Conservation (phyloP, 2,888 invertebrate genomes). For the Parascotia fuliginaria region DNA sequence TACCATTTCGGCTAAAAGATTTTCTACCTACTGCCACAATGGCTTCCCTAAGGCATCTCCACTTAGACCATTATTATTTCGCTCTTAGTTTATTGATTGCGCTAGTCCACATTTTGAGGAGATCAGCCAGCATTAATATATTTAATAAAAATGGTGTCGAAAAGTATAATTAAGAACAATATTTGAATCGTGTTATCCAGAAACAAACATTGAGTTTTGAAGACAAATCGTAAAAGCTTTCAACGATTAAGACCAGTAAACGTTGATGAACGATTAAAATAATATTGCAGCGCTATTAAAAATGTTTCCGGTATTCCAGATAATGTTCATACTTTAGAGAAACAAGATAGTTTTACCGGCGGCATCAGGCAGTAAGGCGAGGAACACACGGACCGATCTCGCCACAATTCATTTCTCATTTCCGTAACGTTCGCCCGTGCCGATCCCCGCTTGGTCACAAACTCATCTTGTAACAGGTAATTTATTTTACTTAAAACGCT, state of each 20-base stretch:
- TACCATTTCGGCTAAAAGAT: too few relatives aligned
- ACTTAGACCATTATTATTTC: too few relatives aligned
- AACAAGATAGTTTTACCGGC: constrained; percentile 43
- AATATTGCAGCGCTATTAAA: constrained; percentile 34
- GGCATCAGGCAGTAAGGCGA: constrained; percentile 34
- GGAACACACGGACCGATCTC: constrained; percentile 48
- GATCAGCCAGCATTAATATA: too few relatives aligned
- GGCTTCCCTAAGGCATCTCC: too few relatives aligned
- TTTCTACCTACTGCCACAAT: too few relatives aligned
- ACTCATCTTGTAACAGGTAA: constrained; percentile 65
- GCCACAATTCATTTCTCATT: constrained; percentile 75
- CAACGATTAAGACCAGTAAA: constrained; percentile 26
- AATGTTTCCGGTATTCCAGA: constrained; percentile 32
- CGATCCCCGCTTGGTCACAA: constrained; percentile 62
- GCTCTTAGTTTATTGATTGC: too few relatives aligned
- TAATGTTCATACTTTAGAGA: constrained; percentile 40
- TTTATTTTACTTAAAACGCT: constrained; percentile 68
- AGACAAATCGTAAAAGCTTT: constrained; percentile 8
- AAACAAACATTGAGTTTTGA: constrained; percentile 2
- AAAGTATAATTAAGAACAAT: not conserved
- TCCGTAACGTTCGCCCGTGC: constrained; percentile 54
- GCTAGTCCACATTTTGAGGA: too few relatives aligned
- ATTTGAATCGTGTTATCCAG: not conserved
- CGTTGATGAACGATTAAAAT: constrained; percentile 38
- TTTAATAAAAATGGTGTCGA: not conserved